A percentile compares a stretch with the other conserved stretches of the same genome.
These are phyloP conservation scores for Entomobrya multifasciata DNA, from an alignment of 2,888 invertebrate genomes.

Conservation along the genomic window DNA sequence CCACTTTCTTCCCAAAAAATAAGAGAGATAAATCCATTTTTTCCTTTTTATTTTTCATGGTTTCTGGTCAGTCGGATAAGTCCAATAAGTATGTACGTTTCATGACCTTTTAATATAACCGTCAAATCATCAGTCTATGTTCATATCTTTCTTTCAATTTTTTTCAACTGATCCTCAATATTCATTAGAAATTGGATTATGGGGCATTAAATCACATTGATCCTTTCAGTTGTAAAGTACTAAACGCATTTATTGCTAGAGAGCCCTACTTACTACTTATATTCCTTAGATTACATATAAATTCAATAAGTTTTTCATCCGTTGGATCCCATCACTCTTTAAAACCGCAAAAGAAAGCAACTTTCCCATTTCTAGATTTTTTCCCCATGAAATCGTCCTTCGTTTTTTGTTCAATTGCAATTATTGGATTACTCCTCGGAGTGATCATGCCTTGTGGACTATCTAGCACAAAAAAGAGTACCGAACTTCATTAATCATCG, in stretches of 20 bases:
- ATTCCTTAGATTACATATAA: no score
- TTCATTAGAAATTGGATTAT: slow-evolving; percentile 45
- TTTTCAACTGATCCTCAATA: slow-evolving; percentile 6
- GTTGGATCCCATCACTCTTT: neutral
- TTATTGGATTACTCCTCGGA: neutral
- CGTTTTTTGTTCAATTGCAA: neutral
- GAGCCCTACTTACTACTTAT: no score
- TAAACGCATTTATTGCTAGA: neutral
- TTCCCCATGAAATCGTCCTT: neutral
- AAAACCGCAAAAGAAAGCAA: slow-evolving; percentile 14
- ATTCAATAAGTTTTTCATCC: no score
- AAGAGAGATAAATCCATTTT: slow-evolving; percentile 10
- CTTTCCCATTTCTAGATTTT: neutral
- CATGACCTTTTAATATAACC: neutral
- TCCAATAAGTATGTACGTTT: neutral
- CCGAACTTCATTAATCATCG: slow-evolving; percentile 39
- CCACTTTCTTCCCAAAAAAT: neutral
- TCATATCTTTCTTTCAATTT: neutral
- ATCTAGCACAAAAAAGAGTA: neutral
- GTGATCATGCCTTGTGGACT: neutral
- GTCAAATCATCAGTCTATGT: neutral
- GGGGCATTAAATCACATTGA: slow-evolving; percentile 3
- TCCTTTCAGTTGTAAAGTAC: neutral
- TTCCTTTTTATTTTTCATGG: slow-evolving; percentile 22
- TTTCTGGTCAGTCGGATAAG: slow-evolving; percentile 21